phyloP scores from a whole-genome alignment of 2,888 invertebrate genomes.

The Caenorhabditis macrosperma region DNA sequence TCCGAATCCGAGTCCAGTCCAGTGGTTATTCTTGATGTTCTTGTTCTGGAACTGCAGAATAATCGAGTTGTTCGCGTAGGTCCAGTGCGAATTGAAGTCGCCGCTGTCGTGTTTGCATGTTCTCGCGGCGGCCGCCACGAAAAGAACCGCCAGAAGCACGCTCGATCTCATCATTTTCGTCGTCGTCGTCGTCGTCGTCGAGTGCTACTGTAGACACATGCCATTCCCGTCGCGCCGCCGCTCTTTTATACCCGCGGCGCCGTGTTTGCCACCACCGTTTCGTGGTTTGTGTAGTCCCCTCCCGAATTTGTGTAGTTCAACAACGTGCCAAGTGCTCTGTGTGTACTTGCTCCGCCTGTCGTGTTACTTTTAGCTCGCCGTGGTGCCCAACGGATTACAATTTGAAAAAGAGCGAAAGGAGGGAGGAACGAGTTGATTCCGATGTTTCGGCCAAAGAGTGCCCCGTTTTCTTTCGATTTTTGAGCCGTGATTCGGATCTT shows the following conservation, averaged over 20 bases:
- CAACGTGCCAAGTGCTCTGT: conserved; percentile 45
- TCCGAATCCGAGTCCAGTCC: conserved; percentile 55
- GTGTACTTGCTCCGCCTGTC: conserved; percentile 12
- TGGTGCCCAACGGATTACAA: background rate
- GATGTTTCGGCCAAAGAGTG: background rate
- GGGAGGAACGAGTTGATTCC: background rate
- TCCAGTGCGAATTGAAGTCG: conserved; percentile 46
- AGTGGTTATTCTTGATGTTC: conserved; percentile 53
- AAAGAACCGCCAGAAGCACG: conserved; percentile 12
- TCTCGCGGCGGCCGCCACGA: conserved; percentile 24
- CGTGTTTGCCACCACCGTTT: conserved; percentile 20
- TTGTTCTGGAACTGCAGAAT: conserved; percentile 47
- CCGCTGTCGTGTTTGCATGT: conserved; percentile 48
- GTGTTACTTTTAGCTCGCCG: background rate
- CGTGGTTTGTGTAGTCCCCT: conserved; percentile 44
- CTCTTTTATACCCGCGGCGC: conserved; percentile 29
- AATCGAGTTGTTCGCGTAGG: conserved; percentile 52
- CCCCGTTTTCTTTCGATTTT: background rate
- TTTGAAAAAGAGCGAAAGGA: background rate
- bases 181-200: no score
- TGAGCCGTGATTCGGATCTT: background rate
- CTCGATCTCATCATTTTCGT: conserved; percentile 27
- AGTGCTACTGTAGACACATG: conserved; percentile 17
- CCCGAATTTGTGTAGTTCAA: conserved; percentile 43
- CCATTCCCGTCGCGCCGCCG: background rate